Evolutionary conservation across 1,140 invertebrate species (phyloP).

Genomic region (Hyposmocoma kahamanoa): DNA sequence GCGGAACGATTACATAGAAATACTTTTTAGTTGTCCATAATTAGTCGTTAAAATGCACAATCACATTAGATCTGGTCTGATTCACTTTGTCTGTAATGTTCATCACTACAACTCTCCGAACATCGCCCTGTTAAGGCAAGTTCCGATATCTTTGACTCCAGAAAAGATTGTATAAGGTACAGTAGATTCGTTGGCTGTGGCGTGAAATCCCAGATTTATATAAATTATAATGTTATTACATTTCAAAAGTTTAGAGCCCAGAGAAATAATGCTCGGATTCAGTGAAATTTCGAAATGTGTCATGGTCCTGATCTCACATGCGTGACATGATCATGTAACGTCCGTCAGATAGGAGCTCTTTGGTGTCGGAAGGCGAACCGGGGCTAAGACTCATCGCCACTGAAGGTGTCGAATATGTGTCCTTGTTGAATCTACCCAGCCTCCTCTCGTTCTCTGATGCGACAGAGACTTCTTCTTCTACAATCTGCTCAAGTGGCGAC

Average conservation of each 20-base stretch:
- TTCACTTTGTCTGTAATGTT: constrained; percentile 14
- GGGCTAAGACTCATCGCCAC: constrained; percentile 79
- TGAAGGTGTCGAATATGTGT: constrained; percentile 66
- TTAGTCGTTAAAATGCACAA: constrained; percentile 7
- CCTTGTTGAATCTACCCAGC: constrained; percentile 58
- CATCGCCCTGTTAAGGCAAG: too few species aligned
- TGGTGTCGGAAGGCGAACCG: constrained; percentile 79
- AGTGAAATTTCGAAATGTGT: constrained; percentile 34
- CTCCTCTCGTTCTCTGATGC: constrained; percentile 60
- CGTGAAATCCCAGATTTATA: too few species aligned
- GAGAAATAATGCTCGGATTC: constrained; percentile 26
- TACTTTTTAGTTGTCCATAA: constrained; percentile 9
- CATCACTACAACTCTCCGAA: background rate
- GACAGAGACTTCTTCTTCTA: constrained; percentile 74
- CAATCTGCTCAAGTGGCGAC: constrained; percentile 74
- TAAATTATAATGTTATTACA: too few species aligned
- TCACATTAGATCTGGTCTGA: constrained; percentile 21
- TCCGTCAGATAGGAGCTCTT: constrained; percentile 76
- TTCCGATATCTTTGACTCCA: too few species aligned
- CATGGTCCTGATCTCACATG: constrained; percentile 41
- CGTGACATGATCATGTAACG: constrained; percentile 72
- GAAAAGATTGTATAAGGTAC: too few species aligned
- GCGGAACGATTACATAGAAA: constrained; percentile 14
- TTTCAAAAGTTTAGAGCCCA: background rate
- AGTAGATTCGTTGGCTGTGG: too few species aligned